These are phyloP conservation scores for Petrolisthes cinctipes DNA, from an alignment of 2,888 invertebrate species.

Conservation along the genomic window DNA sequence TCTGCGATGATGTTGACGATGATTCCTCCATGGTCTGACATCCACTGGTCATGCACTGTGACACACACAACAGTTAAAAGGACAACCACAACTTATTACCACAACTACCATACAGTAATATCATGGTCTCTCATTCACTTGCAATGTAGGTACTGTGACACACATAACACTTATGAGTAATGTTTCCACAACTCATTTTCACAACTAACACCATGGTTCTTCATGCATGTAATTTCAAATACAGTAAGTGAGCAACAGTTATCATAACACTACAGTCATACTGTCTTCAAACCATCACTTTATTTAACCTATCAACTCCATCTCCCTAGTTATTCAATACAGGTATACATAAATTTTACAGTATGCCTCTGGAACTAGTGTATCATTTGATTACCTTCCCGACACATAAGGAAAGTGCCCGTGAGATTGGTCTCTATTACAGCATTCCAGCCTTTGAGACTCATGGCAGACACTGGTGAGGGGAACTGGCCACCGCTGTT, in stretches of 20 bases:
- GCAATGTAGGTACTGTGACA: not conserved
- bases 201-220: too few relatives aligned
- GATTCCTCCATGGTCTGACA: conserved; percentile 71
- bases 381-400: conserved; percentile 69
- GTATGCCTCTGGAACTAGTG: too few relatives aligned
- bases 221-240: too few relatives aligned
- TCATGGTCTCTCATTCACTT: not conserved
- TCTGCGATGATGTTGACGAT: conserved; percentile 73
- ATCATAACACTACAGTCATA: too few relatives aligned
- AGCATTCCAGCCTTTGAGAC: conserved; percentile 72
- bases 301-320: too few relatives aligned
- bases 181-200: too few relatives aligned
- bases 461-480: conserved; percentile 69
- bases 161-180: not conserved
- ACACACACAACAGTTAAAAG: not conserved
- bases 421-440: conserved; percentile 73
- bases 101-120: not conserved
- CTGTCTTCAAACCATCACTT: too few relatives aligned
- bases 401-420: conserved; percentile 72
- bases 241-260: too few relatives aligned
- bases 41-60: conserved; percentile 71
- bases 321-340: too few relatives aligned
- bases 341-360: too few relatives aligned
- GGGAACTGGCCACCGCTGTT: conserved; percentile 74
- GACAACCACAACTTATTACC: too few relatives aligned